Conservation (phyloP, 2,888 invertebrate genomes). For the Melikaiella ostensackeni region DNA sequence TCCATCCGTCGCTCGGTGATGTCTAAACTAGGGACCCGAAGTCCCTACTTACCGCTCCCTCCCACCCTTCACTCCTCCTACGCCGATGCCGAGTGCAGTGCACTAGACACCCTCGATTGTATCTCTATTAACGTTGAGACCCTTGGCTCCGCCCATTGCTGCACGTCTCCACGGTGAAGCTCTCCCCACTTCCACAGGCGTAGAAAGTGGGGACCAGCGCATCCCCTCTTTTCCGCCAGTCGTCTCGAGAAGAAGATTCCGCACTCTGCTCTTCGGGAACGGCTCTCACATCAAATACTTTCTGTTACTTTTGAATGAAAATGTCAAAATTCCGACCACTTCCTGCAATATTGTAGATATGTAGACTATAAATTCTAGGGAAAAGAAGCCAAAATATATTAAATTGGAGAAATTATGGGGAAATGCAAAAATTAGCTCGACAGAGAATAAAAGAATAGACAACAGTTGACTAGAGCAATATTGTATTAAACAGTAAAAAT, state of each 20-base stretch:
- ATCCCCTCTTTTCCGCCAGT: slow-evolving; percentile 40
- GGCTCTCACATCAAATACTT: background rate
- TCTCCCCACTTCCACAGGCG: slow-evolving; percentile 43
- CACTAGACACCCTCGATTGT: slow-evolving; percentile 77
- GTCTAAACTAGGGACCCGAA: slow-evolving; percentile 76
- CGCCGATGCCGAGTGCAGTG: slow-evolving; percentile 68
- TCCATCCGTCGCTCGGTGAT: slow-evolving; percentile 77
- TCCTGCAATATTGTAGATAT: background rate
- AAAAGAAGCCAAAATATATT: background rate
- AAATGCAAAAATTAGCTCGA: background rate
- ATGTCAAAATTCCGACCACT: background rate
- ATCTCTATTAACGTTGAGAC: slow-evolving; percentile 75
- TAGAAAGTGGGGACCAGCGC: slow-evolving; percentile 44
- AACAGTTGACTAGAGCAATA: background rate
- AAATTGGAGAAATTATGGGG: no score
- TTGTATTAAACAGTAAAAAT: background rate
- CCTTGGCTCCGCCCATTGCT: slow-evolving; percentile 68
- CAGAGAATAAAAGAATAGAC: background rate
- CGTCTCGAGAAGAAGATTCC: background rate
- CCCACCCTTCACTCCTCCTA: slow-evolving; percentile 70
- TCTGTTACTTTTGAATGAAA: no score
- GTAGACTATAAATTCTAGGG: background rate
- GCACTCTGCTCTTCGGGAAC: background rate
- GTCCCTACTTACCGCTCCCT: slow-evolving; percentile 73
- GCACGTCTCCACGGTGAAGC: slow-evolving; percentile 55